Evolutionary conservation across 2,888 invertebrate species (phyloP).

Genomic region (Pristionchus maxplancki): DNA sequence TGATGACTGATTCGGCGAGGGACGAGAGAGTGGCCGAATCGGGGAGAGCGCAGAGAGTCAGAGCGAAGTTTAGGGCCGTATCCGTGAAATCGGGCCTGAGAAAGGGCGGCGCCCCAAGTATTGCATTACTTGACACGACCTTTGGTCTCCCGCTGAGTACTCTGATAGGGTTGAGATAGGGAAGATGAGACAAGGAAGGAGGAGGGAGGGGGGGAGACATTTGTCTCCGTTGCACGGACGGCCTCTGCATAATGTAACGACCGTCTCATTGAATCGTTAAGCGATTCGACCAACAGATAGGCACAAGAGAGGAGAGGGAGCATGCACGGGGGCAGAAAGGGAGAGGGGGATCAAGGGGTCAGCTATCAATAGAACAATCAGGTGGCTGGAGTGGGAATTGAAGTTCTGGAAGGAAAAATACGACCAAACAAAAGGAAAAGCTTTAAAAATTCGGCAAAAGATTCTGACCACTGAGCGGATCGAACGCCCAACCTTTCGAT

Average conservation of each 20-base stretch:
- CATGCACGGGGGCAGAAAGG: background rate
- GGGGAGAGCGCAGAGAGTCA: background rate
- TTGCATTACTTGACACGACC: conserved; percentile 38
- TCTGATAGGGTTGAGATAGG: background rate
- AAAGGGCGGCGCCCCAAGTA: conserved; percentile 22
- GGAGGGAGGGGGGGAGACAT: conserved; percentile 6
- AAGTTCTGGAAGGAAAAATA: background rate
- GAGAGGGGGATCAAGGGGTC: background rate
- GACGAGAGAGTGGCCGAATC: conserved; percentile 37
- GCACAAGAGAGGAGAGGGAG: background rate
- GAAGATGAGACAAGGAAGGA: background rate
- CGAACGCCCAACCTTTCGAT: conserved; percentile 54
- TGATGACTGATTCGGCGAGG: conserved; percentile 11
- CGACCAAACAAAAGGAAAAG: background rate
- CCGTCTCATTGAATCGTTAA: conserved; percentile 45
- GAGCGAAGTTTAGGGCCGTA: conserved; percentile 34
- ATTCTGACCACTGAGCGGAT: conserved; percentile 53
- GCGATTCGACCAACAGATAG: conserved; percentile 44
- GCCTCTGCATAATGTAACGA: conserved; percentile 38
- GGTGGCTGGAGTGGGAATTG: background rate
- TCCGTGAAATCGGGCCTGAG: conserved; percentile 41
- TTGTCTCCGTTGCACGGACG: conserved; percentile 23
- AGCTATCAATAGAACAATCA: background rate
- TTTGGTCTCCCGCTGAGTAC: background rate
- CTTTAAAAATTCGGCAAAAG: conserved; percentile 32